Base-by-base conservation (phyloP, 2,797 vertebrate genomes). In the Stomatorhinus walkeri region DNA sequence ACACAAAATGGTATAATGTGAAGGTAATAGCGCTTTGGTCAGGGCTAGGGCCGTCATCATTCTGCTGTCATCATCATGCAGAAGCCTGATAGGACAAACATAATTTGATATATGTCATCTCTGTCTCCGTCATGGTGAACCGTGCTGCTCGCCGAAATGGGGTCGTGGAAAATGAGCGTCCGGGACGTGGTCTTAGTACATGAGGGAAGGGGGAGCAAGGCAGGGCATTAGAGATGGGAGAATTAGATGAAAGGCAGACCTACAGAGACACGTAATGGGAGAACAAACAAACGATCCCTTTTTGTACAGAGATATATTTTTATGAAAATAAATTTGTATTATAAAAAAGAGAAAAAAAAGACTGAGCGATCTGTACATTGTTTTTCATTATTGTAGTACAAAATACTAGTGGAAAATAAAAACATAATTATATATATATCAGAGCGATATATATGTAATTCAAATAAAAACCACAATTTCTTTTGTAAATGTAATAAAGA, bases 251-350 rank as follows among this genome's bases (percentile, higher is more conserved):
- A 90, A 92, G 93, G 94, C 90, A 93, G 92, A 92, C 83, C 94
- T 92, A 90, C 88, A 87, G 88, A 91, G 56, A 89, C 92, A 89
- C 22, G 43, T 90, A 89, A 89, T 89, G 61, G 90, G 90, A 91
- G 92, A 92, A 91, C 90, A 91, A 91, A 94, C 90, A 89, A 92
- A 93, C 54, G 93, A 92, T 56, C 93, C 32, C 76, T 95, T 98
- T 99, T 99, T 99, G 98, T 99, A 99, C 97, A 99, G 98, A 99
- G 98, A 98, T 99, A 98, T 99, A 99, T 99, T 99, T 99, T 99
- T 99, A 97, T 99, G 97, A 96, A 96, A 96, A 96, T 95, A 97
- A 97, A 97, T 99, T 99, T 99, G 98, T 99, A 99, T 98, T 98
- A 97, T 96, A 97, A 97, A 97, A 95, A 94, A 94, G 91, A 90